Evolutionary conservation across 2,888 invertebrate genomes (phyloP), one percentile per base, ranked within the genome.

Genomic region (Nomada ferruginata): DNA sequence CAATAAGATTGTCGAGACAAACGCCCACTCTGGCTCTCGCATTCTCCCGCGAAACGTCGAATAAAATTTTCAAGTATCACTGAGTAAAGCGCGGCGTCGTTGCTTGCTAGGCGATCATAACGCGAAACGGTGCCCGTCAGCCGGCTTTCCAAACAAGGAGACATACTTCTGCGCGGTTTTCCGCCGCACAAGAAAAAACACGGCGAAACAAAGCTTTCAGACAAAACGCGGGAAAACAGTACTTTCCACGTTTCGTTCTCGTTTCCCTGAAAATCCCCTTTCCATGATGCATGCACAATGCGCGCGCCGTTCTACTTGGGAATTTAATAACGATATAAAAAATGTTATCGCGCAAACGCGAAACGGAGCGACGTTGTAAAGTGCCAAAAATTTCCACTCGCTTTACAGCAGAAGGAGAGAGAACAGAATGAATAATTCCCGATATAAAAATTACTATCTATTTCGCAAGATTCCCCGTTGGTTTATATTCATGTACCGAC

Each of bases 201-300:
- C 59, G 18, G 59, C 23, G 64, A 20, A 69, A 81, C 80, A 74
- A 81, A 79, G 81, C 81, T 81, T 81, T 79, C 68, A 79, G 81
- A 79, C 73, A 53, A 79, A 81, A 70, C 74, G 74, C 72, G 81
- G 81, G 68, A 81, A 81, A 79, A 74, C 64, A 69, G 74, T 69
- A 81, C 81, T 81, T 81, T 81, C 64, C 59, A 47, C 60, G 64
- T 74, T 70, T 79, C 81, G 70, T 70, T 50, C 79, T 64, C 69
- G 55, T 79, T 65, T 64, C 74, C 42, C 29, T 18, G 44, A 10
- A n/a, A 57, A 55, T 72, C 66, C 60, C 47, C 66, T 47, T 53
- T 61, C 47, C 26, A 15, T 20, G 53, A 55, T n/a, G 53, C 47
- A 23, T 26, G 26, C 57, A 42, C 20, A 29, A 44, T 13, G 23